Evolutionary conservation across 2,888 invertebrate genomes (phyloP), one percentile per base, ranked within the genome.

Genomic region (Octonoba sinensis): DNA sequence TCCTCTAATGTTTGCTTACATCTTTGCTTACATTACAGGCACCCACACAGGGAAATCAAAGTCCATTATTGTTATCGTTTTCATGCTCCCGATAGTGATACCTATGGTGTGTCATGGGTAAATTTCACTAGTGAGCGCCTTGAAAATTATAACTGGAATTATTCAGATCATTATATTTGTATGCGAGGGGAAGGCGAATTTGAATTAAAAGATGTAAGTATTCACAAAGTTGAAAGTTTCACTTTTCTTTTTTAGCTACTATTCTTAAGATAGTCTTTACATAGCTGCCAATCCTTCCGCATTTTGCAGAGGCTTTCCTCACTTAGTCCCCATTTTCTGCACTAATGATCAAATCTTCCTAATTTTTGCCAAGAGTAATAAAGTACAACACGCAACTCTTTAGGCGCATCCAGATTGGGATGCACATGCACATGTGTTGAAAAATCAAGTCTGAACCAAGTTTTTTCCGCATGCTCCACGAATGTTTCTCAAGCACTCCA

Each of bases 61-160:
- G 94, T 95, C 85, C 94, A 95, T 88, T 97, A 97, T 88, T 92
- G 94, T 18, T 97, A 96, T 89, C 93, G 96, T 54, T 96, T 96
- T 89, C 94, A 95, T 89, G 96, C 96, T 0, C 96, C 96, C 0
- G 93, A 96, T 89, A 95, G 95, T 88, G 93, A 94, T 85, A 94
- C 94, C 0, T 98, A 97, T 88, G 97, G 97, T 88, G 94, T 96
- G 54, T 97, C 97, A 0, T 95, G 95, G 92, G 96, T 96, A 0
- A 94, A 96, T 59, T 98, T 98, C 89, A 94, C 94, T 1, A 96
- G 96, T 0, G 97, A 98, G 89, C 96, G 96, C 87, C 90, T 97
- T 72, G 98, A 98, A 89, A 96, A 95, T 86, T 98, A 95, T 88
- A 97, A 96, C 89, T 99, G 98, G 98, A 98, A 97, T 89, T 96